Percentiles rank a stretch among this genome's conserved stretches.
These are phyloP conservation scores for Bucorvus abyssinicus DNA, from an alignment of 2,797 vertebrate genomes.

Conservation along the genomic window DNA sequence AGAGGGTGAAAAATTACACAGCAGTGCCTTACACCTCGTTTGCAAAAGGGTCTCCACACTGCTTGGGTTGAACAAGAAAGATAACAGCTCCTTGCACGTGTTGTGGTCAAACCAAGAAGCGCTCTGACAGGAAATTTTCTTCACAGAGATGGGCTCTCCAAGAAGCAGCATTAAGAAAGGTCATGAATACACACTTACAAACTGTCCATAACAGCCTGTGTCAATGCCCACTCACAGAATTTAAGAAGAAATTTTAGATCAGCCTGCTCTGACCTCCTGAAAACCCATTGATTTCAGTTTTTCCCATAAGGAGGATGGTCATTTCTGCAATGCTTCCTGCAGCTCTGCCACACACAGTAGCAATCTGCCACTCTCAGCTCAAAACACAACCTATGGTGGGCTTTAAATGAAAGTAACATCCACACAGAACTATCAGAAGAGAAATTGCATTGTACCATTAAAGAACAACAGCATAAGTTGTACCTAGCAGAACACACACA, in stretches of 20 bases:
- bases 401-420: not conserved
- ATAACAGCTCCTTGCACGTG: fast-evolving
- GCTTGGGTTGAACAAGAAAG: not conserved
- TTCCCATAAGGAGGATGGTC: not conserved
- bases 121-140: not conserved
- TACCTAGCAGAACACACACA: not conserved
- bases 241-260: not conserved
- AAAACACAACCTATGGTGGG: fast-evolving
- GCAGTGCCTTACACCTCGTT: not conserved
- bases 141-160: not conserved
- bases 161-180: not conserved
- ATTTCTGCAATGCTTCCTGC: not conserved
- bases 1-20: not conserved
- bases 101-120: not conserved
- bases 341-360: not conserved
- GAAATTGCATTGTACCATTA: not conserved
- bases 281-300: not conserved
- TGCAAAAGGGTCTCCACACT: not conserved
- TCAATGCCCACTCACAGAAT: not conserved
- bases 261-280: not conserved
- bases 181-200: not conserved
- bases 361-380: not conserved
- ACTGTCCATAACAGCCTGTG: not conserved
- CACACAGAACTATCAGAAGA: not conserved
- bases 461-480: not conserved